phyloP scores from a whole-genome alignment of 2,797 vertebrate species.

The Spatula versicolor region DNA sequence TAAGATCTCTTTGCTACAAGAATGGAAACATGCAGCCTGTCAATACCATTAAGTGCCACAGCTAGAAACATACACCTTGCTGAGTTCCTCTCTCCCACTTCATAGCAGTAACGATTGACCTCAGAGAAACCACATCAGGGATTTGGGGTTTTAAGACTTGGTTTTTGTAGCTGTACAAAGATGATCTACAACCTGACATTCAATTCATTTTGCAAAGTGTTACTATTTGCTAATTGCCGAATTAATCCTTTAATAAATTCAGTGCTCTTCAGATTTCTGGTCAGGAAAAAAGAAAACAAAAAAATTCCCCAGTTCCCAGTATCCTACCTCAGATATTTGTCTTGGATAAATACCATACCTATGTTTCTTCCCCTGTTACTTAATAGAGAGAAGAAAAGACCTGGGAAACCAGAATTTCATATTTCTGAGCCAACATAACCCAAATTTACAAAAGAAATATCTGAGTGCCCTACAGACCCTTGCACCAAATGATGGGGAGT shows the following conservation, averaged over 20 bases:
- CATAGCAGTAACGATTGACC: not conserved
- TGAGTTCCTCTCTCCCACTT: not conserved
- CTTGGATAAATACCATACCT: not conserved
- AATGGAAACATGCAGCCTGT: not conserved
- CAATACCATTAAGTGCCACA: not conserved
- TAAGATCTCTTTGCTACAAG: not conserved
- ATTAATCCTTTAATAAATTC: not conserved
- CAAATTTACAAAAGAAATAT: not conserved
- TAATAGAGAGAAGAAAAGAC: not conserved
- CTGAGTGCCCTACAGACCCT: not conserved
- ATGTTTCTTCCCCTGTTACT: not conserved
- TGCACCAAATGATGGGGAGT: not conserved
- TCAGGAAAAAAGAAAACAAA: not conserved
- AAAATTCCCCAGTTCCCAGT: not conserved
- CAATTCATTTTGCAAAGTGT: not conserved
- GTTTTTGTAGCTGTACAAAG: not conserved
- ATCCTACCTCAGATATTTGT: not conserved
- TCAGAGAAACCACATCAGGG: not conserved
- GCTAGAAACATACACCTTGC: not conserved
- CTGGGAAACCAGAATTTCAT: not conserved
- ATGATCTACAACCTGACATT: not conserved
- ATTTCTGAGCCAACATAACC: not conserved
- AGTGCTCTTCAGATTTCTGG: not conserved
- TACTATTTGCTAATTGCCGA: not conserved
- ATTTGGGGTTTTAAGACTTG: not conserved